phyloP scores from a whole-genome alignment of 2,888 invertebrate genomes.

The Sympetrum striolatum region DNA sequence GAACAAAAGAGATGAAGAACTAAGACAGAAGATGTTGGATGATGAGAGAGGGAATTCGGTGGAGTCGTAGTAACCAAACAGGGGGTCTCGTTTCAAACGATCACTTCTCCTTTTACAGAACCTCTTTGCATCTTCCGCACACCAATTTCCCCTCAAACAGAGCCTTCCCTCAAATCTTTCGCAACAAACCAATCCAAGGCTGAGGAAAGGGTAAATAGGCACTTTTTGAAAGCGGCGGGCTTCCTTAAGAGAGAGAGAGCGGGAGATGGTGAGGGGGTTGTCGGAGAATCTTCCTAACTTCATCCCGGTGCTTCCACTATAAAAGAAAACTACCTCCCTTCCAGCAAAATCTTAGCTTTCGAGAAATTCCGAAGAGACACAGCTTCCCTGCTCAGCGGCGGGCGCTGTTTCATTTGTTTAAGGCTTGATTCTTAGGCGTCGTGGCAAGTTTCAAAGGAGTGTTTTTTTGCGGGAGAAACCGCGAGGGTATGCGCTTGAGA shows the following conservation, averaged over 20 bases:
- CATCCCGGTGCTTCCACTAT: background rate
- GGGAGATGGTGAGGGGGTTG: background rate
- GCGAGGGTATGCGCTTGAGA: background rate
- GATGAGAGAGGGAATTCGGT: background rate
- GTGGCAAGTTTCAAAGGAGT: background rate
- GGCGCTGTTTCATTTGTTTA: background rate
- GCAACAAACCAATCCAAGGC: background rate
- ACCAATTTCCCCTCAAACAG: background rate
- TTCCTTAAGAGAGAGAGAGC: background rate
- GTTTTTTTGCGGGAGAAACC: background rate
- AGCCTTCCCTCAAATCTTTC: background rate
- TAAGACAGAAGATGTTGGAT: background rate
- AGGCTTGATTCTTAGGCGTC: background rate
- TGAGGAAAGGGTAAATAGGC: background rate
- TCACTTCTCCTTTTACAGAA: background rate
- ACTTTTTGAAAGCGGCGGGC: background rate
- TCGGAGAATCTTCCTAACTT: slow-evolving; percentile 1
- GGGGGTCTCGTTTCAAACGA: background rate
- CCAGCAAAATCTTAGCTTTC: background rate
- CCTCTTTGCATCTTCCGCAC: background rate
- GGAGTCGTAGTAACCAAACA: background rate
- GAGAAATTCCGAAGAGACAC: background rate
- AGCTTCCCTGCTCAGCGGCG: background rate
- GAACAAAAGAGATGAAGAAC: background rate
- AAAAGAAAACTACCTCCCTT: background rate